Conservation (phyloP, 2,797 vertebrate genomes). For the Gymnoscopelus microlampas region DNA sequence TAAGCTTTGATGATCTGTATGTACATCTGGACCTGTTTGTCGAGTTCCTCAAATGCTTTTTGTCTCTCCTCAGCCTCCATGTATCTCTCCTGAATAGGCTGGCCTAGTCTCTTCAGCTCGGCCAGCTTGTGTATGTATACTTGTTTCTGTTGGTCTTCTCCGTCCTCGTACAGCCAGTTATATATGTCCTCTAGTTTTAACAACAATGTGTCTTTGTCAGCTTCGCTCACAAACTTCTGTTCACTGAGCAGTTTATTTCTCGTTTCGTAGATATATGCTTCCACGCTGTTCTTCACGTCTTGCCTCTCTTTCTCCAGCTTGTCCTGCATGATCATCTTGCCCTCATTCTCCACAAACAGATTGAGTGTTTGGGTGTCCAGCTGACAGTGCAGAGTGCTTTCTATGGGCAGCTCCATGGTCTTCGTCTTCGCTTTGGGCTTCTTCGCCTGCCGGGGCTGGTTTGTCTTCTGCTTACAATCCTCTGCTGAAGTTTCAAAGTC, state of each 20-base stretch:
- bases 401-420: conserved; percentile 92
- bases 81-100: conserved; percentile 88
- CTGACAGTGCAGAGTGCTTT: conserved; percentile 92
- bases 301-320: conserved; percentile 91
- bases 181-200: conserved; percentile 96
- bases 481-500: conserved; percentile 90
- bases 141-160: conserved; percentile 98
- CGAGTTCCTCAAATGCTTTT: conserved; percentile 92
- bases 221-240: conserved; percentile 88
- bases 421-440: conserved; percentile 98
- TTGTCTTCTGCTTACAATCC: conserved; percentile 90
- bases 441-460: conserved; percentile 95
- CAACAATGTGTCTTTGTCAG: conserved; percentile 89
- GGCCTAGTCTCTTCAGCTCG: conserved; percentile 92
- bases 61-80: conserved; percentile 92
- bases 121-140: conserved; percentile 95
- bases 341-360: conserved; percentile 94
- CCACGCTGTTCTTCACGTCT: conserved; percentile 90
- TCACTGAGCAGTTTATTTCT: conserved; percentile 84
- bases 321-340: conserved; percentile 94
- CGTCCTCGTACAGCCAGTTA: conserved; percentile 97
- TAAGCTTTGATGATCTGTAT: conserved; percentile 92
- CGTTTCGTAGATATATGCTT: conserved; percentile 93
- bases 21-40: conserved; percentile 93
- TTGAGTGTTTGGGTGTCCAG: conserved; percentile 90